Conservation (phyloP, 2,888 invertebrate genomes). For the Biston stratarius region DNA sequence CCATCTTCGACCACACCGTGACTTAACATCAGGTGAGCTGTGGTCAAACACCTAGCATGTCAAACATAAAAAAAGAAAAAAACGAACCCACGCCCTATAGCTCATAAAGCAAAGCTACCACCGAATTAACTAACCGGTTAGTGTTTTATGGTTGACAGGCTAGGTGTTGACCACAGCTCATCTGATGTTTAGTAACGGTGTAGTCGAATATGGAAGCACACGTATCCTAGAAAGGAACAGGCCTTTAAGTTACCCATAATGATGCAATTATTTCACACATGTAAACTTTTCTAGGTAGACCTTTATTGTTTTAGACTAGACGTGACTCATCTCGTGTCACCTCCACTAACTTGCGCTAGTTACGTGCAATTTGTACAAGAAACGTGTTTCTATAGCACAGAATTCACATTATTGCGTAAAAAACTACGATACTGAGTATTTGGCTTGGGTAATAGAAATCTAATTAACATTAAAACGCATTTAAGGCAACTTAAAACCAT, state of each 20-base stretch:
- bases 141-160: no score
- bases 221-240: no score
- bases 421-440: background rate
- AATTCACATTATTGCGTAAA: background rate
- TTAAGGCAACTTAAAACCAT: background rate
- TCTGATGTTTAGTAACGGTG: no score
- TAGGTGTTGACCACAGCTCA: no score
- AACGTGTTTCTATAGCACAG: constrained; percentile 3
- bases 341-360: background rate
- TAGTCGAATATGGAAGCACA: no score
- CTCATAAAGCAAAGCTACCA: no score
- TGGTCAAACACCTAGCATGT: no score
- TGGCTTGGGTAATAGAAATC: background rate
- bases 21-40: no score
- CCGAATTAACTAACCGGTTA: no score
- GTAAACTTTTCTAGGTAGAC: background rate
- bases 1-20: no score
- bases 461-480: background rate
- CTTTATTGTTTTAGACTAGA: constrained; percentile 4
- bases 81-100: background rate
- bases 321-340: background rate
- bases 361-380: constrained; percentile 13
- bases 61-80: no score
- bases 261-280: constrained; percentile 2
- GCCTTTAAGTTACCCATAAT: background rate